Evolutionary conservation across 2,113 vertebrate species (phyloP).

Genomic region (Cichladusa arquata): DNA sequence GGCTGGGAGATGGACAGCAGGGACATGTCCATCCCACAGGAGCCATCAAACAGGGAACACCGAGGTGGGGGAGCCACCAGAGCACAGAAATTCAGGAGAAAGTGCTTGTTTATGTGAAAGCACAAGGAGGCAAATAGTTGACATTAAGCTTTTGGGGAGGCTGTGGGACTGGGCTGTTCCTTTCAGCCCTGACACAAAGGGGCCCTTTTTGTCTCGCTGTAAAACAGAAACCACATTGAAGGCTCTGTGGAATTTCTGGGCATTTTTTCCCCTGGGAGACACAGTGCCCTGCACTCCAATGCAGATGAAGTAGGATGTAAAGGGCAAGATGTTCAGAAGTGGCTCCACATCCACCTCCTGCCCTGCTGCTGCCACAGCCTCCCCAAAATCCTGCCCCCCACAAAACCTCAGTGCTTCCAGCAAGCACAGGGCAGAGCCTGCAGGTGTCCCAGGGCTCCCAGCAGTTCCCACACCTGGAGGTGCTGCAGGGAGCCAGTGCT

Average conservation of each 20-base stretch:
- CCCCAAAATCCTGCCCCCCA: neutral
- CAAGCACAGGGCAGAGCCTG: neutral
- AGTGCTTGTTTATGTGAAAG: conserved; percentile 57
- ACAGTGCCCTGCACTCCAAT: neutral
- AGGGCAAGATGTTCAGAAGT: neutral
- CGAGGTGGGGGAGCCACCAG: neutral
- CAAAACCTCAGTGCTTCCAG: neutral
- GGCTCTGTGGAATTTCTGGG: conserved; percentile 8
- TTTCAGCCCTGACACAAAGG: conserved; percentile 60
- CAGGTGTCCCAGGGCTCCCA: neutral
- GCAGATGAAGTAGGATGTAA: neutral
- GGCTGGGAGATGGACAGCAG: neutral
- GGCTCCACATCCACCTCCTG: neutral
- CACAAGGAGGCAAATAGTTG: conserved; percentile 69
- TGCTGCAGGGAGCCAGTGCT: neutral
- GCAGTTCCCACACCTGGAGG: neutral
- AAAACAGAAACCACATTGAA: conserved; percentile 64
- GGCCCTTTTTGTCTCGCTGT: conserved; percentile 30
- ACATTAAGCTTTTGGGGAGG: conserved; percentile 67
- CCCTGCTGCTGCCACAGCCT: neutral
- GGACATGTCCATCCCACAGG: rapidly evolving
- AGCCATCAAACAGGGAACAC: neutral
- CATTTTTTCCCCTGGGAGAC: conserved; percentile 20
- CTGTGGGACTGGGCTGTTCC: conserved; percentile 50
- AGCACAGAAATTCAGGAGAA: neutral